Percentiles rank a stretch among this genome's conserved stretches.
Conservation (phyloP, 1,140 invertebrate genomes). For the Theocolax elegans region DNA sequence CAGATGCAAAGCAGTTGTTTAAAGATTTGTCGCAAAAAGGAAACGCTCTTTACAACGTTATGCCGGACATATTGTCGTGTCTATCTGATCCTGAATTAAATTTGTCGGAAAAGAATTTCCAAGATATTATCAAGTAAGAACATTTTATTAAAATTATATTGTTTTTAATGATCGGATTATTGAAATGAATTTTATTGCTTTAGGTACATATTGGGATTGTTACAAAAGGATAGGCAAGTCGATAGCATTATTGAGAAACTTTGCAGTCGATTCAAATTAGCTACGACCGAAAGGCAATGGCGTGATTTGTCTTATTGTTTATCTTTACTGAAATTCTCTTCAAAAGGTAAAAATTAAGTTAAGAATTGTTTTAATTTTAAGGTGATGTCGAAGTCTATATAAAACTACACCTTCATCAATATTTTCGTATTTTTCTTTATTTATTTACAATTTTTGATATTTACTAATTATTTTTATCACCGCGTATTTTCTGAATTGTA, state of each 20-base stretch:
- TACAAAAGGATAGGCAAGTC: conserved; percentile 89
- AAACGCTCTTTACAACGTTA: conserved; percentile 91
- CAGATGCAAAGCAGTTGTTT: conserved; percentile 85
- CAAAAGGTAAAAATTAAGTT: conserved; percentile 57
- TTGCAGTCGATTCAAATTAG: conserved; percentile 81
- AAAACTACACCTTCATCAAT: too few relatives aligned
- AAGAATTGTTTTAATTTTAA: neutral
- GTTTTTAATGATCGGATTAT: too few relatives aligned
- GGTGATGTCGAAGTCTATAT: too few relatives aligned
- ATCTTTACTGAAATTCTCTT: conserved; percentile 72
- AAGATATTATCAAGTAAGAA: conserved; percentile 82
- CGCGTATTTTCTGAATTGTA: too few relatives aligned
- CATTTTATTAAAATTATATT: neutral
- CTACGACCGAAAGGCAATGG: conserved; percentile 82
- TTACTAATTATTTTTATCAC: too few relatives aligned
- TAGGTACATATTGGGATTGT: conserved; percentile 82
- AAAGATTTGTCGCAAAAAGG: conserved; percentile 87
- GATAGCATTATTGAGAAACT: conserved; percentile 90
- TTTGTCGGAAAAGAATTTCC: conserved; percentile 82
- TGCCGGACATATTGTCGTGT: conserved; percentile 93
- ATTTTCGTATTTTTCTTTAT: too few relatives aligned
- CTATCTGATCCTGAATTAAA: conserved; percentile 82
- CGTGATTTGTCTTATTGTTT: conserved; percentile 82
- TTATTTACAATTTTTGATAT: too few relatives aligned
- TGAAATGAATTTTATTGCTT: neutral